Evolutionary conservation across 1,140 invertebrate species (phyloP), one percentile per base, ranked within the genome.

Genomic region (Thalassaphorura encarpata): DNA sequence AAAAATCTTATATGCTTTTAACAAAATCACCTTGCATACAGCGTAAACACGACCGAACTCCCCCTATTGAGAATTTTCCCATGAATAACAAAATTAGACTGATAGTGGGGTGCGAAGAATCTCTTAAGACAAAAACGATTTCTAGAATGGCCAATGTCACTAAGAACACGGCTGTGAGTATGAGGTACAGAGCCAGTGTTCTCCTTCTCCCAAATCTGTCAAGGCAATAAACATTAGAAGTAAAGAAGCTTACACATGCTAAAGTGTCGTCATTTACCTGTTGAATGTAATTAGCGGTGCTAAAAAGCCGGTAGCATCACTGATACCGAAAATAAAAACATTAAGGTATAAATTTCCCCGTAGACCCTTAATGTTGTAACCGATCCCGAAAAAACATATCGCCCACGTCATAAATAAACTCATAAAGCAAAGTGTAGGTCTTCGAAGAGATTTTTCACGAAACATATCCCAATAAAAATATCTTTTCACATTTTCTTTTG

Each of bases 291-390:
- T 29, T 3, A 52, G 47, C 5, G 58, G 29, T 16, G 62, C 51
- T 21, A 27, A 29, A 24, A 29, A 50, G 3, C 62, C 62, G 6
- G 61, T 26, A 3, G 53, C 42, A 49, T 64, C 50, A 2, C 51
- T 49, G 0, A 56, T 5, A 28, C 62, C 62, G 59, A 16, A 0
- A 60, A 31, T 5, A 29, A 28, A 19, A 64, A 41, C 27, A n/a
- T 58, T 55, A 16, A 58, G 5, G 28, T 64, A 61, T 29, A 57
- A 26, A 46, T 54, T 56, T 24, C 58, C 62, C 6, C 33, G 24
- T 0, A 61, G 29, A 41, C 61, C 61, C 31, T 52, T 56, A 15
- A 64, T 56, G 41, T 64, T 64, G 50, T 43, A 64, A 42, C 55
- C 45, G n/a, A 64, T 56, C 21, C 62, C 62, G 47, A 52, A 64